Conservation (phyloP, 2,113 vertebrate genomes). For the Otolemur garnettii region DNA sequence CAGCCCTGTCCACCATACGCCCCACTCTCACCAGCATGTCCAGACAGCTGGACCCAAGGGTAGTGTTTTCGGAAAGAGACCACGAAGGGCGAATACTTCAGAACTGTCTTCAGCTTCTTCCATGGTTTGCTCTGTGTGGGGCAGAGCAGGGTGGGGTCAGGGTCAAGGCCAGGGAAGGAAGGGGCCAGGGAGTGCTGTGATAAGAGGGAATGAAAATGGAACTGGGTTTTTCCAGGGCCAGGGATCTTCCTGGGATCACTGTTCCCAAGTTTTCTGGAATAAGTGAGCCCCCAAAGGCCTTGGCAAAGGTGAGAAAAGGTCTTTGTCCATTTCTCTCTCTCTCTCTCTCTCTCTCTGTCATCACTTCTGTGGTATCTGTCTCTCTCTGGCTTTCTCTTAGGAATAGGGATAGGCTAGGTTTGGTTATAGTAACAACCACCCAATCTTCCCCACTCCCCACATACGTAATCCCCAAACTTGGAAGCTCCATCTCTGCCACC, state of each 20-base stretch:
- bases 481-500: background rate
- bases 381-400: slow-evolving; percentile 74
- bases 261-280: background rate
- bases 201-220: background rate
- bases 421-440: background rate
- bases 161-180: background rate
- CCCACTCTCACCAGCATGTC: slow-evolving; percentile 91
- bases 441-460: background rate
- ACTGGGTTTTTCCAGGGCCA: slow-evolving; percentile 52
- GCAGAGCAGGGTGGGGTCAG: background rate
- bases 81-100: slow-evolving; percentile 92
- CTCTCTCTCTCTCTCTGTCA: background rate
- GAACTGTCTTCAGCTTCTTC: slow-evolving; percentile 93
- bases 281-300: background rate
- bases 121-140: slow-evolving; percentile 89
- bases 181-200: no score
- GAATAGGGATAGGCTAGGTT: background rate
- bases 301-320: background rate
- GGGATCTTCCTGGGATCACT: background rate
- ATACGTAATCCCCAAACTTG: background rate
- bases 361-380: slow-evolving; percentile 40
- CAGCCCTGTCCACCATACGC: background rate
- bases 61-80: slow-evolving; percentile 93
- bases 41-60: slow-evolving; percentile 95
- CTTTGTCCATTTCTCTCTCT: background rate